Evolutionary conservation across 1,140 invertebrate species (phyloP), one percentile per base, ranked within the genome.

Genomic region (Hycleus phaleratus): DNA sequence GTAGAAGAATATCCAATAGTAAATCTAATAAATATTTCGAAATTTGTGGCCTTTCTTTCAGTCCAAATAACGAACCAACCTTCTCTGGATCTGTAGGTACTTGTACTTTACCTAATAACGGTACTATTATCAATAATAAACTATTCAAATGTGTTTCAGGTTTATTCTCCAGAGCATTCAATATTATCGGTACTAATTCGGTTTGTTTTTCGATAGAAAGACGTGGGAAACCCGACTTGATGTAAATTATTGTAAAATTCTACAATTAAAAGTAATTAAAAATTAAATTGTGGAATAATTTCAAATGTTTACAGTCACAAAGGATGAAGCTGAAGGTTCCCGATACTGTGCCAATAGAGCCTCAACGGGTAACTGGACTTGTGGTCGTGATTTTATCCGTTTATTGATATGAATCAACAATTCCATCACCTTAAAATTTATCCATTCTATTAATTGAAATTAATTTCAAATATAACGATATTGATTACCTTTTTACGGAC

Each of bases 241-340:
- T 88, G 69, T 95, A 97, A 68, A 96, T 92, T 51, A 95, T 91
- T 44, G 90, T 87, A 71, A 97, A 95, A 76, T 97, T 97, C 86
- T 94, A 77, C 25, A 84, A 81, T 67, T 61, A 73, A 62, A 18
- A 18, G 18, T 18, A 18, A 18, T 18, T 18, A 18, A 69, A 5
- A 38, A 25, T 42, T 9, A 42, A 5, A 25, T 32, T 45, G n/a
- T 8, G 45, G 10, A 45, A 53, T 47, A 38, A 46, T 48, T 42
- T 38, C 46, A 46, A 44, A 11, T 46, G 18, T 44, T 43, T 80
- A 91, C 89, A 68, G 85, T 88, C 52, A 93, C 85, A 79, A 93
- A 93, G 49, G 87, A 86, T 66, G 86, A 88, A 5, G 85, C 83
- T 60, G 79, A 70, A 44, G 88, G 84, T 73, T 92, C 86, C 69